Conservation (phyloP, 2,888 invertebrate species). For the Podotricha telesiphe region DNA sequence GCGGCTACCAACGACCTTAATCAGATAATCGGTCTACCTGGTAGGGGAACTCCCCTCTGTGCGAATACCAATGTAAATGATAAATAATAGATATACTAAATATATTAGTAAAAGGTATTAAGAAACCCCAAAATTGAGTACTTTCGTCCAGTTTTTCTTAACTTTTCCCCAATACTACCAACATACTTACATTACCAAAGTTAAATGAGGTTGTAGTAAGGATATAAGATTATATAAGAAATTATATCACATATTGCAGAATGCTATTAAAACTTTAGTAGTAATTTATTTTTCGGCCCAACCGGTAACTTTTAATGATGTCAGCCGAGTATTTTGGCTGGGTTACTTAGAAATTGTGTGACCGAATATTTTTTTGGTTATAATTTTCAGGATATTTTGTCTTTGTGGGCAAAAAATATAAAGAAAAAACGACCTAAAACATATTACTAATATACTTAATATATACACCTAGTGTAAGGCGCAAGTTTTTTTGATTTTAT, state of each 20-base stretch:
- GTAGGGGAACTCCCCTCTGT: too few species aligned
- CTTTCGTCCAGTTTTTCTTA: not conserved
- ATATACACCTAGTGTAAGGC: too few species aligned
- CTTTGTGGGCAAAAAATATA: too few species aligned
- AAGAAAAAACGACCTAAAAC: too few species aligned
- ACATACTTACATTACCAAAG: constrained; percentile 13
- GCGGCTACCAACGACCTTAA: too few species aligned
- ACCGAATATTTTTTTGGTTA: constrained; percentile 5
- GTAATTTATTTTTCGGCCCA: constrained; percentile 63
- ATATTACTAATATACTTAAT: too few species aligned
- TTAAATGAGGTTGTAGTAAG: constrained; percentile 33
- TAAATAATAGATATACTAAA: too few species aligned
- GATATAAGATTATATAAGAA: constrained; percentile 35
- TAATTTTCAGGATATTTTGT: not conserved
- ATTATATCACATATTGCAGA: constrained; percentile 38
- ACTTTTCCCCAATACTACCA: not conserved
- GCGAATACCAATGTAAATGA: too few species aligned
- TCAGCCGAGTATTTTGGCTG: constrained; percentile 35
- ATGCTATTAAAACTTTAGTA: constrained; percentile 63
- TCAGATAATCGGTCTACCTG: too few species aligned
- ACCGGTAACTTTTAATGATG: constrained; percentile 65
- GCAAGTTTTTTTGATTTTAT: too few species aligned
- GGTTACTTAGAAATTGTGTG: constrained; percentile 1
- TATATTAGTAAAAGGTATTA: too few species aligned
- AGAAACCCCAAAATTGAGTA: not conserved